Percentiles rank a stretch among this genome's conserved stretches.
Evolutionary conservation across 2,113 vertebrate genomes (phyloP).

Genomic region (Cricetomys ansorgei): DNA sequence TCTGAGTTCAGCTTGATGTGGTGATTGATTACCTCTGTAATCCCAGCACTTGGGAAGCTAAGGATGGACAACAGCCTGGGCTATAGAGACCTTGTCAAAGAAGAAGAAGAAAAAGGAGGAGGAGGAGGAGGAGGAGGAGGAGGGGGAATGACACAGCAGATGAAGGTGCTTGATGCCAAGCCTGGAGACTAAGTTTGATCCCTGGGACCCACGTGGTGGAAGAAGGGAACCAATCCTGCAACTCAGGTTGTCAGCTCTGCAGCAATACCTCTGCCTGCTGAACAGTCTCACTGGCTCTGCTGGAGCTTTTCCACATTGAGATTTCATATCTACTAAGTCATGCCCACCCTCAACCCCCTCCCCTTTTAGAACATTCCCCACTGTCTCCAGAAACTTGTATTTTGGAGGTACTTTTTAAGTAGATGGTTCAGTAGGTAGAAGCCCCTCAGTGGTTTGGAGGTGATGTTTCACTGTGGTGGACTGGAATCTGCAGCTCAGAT

Average conservation of each 20-base stretch:
- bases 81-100: too few relatives aligned
- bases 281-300: neutral
- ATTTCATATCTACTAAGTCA: neutral
- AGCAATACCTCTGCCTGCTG: neutral
- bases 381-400: neutral
- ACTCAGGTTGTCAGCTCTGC: neutral
- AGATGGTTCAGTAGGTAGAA: neutral
- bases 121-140: too few relatives aligned
- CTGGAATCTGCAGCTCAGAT: neutral
- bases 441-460: neutral
- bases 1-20: neutral
- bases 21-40: neutral
- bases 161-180: too few relatives aligned
- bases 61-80: neutral
- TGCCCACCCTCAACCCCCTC: neutral
- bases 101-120: too few relatives aligned
- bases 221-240: neutral
- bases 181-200: neutral
- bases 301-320: neutral
- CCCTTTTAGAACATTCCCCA: neutral
- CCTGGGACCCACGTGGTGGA: neutral
- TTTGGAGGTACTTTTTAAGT: slow-evolving; percentile 41
- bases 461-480: neutral
- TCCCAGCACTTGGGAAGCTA: neutral
- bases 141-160: too few relatives aligned